Base-by-base conservation (phyloP, 2,797 vertebrate species). In the Podargus strigoides region DNA sequence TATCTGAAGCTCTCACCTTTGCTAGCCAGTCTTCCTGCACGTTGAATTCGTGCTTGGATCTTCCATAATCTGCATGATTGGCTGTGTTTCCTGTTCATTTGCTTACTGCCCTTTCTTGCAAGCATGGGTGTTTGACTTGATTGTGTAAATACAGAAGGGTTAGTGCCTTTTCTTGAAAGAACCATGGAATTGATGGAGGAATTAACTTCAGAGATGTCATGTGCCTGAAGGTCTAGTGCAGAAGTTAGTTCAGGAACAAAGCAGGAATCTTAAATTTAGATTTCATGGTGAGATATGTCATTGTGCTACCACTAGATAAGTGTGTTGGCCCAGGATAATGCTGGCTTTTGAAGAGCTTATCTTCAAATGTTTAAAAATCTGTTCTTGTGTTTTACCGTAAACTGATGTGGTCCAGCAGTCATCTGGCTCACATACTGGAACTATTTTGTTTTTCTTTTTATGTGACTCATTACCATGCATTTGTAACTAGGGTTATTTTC, bases 291-390 rank as follows among this genome's bases (percentile, higher is more conserved):
- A 69, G 89, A 46, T 84, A 64, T 0, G 27, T 85, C 69, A 37
- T 80, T 76, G 49, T 92, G 58, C 75, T 93, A 39, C 50, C 8
- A 44, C 30, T 55, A 62, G 44, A 76, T 94, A 34, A 94, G 87
- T 80, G 63, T 70, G 42, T 79, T 94, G 86, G 91, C 89, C 89
- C 49, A 16, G 81, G 75, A 44, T 90, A 41, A 27, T 41, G 66
- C 56, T 96, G 85, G 75, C 94, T 95, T 93, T 92, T 95, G 91
- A 95, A 77, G 87, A 95, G 62, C 87, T 91, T 94, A 82, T 94
- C 91, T 94, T 93, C 72, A 68, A 80, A 70, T 94, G 68, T 94
- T 96, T 93, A 83, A 94, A 96, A 93, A 95, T 88, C 50, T 85
- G 50, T 93, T 94, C 78, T 79, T 78, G 42, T 88, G 85, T 92